phyloP scores from a whole-genome alignment of 1,140 invertebrate species.

The Phymorhynchus buccinoides region DNA sequence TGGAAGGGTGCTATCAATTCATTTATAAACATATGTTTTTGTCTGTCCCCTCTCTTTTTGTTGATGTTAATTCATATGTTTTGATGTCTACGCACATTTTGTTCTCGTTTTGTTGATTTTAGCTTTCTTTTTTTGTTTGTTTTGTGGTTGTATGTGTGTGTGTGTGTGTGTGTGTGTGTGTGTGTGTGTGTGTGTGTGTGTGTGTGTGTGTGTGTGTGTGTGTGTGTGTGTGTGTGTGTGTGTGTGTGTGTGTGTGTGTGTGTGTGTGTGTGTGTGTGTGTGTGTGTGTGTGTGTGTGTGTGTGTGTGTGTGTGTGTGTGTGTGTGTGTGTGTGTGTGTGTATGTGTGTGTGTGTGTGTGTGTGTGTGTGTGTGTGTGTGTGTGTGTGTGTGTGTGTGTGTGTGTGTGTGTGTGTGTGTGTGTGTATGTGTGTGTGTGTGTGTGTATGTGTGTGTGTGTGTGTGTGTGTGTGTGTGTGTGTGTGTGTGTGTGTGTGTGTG shows the following conservation, averaged over 20 bases:
- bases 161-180: slow-evolving; percentile 20
- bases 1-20: too few relatives aligned
- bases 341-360: slow-evolving; percentile 21
- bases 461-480: slow-evolving; percentile 28
- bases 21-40: too few relatives aligned
- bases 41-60: too few relatives aligned
- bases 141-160: slow-evolving; percentile 6
- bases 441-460: slow-evolving; percentile 4
- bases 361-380: background rate
- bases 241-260: slow-evolving; percentile 24
- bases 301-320: background rate
- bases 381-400: too few relatives aligned
- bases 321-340: background rate
- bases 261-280: slow-evolving; percentile 25
- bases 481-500: background rate
- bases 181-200: background rate
- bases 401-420: background rate
- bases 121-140: too few relatives aligned
- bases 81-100: too few relatives aligned
- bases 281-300: background rate
- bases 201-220: slow-evolving; percentile 23
- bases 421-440: slow-evolving; percentile 15
- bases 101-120: too few relatives aligned
- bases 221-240: slow-evolving; percentile 9
- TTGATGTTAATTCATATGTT: too few relatives aligned